Base-by-base conservation (phyloP, 2,888 invertebrate genomes). In the Oithona nana region DNA sequence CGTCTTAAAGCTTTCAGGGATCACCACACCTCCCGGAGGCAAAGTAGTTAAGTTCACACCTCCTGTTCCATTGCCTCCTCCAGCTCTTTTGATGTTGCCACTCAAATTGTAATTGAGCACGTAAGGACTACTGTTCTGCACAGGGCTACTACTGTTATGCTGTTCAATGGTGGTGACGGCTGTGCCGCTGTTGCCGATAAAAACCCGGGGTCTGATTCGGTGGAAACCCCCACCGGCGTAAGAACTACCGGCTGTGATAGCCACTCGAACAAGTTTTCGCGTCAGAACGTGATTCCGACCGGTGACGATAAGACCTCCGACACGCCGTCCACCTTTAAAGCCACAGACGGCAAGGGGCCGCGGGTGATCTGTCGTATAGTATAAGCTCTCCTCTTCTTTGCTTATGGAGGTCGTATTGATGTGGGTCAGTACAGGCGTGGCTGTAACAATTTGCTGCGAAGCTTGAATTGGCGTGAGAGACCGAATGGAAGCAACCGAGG, bases 311-410 rank as follows among this genome's bases (percentile, higher is more conserved):
- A 39, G 20, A 6, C 54, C 48, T 8, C 56, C 62, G n/a, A 62
- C 28, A n/a, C 62, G 55, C 6, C 55, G 52, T 2, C 24, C 54
- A 39, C 56, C 56, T 13, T 51, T 28, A 56, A 62, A 62, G 22
- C 24, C 26, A 39, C 62, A 62, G 22, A 62, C 56, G 26, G 62
- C 62, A 29, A 62, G 28, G n/a, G 62, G 62, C 39, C 49, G 39
- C 6, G 62, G 62, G 28, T 62, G 62, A 31, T 62, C 62, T 54
- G 61, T 61, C 20, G 61, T 61, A 30, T 61, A 61, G 22, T 50
- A 28, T 1, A 61, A 31, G 30, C 22, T 54, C 26, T 61, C 61
- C 13, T 61, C 61, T 16, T 54, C 26, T 3, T 20, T 20, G 26
- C 16, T 26, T 54, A 24, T 54, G 54, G 54, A 13, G 51, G 51